Evolutionary conservation across 2,113 vertebrate species (phyloP).

Genomic region (Chloebia gouldiae): DNA sequence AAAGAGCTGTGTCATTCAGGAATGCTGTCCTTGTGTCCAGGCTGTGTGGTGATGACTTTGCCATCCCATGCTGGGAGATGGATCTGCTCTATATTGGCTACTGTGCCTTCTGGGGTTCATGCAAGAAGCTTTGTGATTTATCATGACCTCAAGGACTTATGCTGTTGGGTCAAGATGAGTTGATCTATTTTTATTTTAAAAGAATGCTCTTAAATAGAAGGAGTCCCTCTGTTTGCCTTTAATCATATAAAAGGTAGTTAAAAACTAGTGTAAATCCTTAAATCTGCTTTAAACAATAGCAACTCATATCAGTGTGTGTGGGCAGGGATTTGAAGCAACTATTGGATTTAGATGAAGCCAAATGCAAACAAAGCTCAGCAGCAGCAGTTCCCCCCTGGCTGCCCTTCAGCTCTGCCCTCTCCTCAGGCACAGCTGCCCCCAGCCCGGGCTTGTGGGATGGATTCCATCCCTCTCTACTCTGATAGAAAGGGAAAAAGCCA

Average conservation of each 20-base stretch:
- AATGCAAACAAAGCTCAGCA: background rate
- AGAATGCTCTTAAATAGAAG: background rate
- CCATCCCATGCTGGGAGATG: background rate
- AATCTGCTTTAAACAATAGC: constrained; percentile 62
- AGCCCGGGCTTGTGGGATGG: background rate
- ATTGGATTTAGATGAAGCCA: constrained; percentile 20
- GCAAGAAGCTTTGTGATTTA: background rate
- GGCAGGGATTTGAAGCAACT: constrained; percentile 53
- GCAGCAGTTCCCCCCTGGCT: background rate
- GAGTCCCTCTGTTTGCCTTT: background rate
- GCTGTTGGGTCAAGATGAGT: background rate
- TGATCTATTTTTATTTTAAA: constrained; percentile 38
- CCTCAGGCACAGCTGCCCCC: background rate
- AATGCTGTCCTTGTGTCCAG: background rate
- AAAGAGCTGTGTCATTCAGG: background rate
- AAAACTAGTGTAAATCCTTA: constrained; percentile 50
- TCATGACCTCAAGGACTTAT: background rate
- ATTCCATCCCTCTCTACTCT: background rate
- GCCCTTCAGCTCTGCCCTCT: background rate
- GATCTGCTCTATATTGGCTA: background rate
- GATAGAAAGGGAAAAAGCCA: background rate
- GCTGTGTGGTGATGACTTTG: background rate
- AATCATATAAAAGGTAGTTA: constrained; percentile 45
- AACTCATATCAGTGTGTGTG: constrained; percentile 28
- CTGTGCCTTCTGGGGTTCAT: background rate